A percentile compares a stretch with the other conserved stretches of the same genome.
Evolutionary conservation across 1,140 invertebrate genomes (phyloP).

Genomic region (Subanguina moxae): DNA sequence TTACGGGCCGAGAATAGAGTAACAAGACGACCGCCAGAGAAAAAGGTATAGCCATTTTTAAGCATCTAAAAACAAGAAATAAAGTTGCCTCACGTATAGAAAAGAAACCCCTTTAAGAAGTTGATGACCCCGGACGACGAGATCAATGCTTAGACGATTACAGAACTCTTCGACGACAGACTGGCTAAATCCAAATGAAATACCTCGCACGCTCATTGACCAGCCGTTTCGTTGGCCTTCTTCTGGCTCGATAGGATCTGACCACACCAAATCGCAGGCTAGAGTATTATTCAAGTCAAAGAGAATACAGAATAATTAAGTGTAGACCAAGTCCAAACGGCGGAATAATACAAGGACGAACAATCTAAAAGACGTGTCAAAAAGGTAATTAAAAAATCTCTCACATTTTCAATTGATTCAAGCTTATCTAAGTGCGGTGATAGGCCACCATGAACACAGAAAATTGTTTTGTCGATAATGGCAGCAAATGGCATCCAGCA

Average conservation of each 20-base stretch:
- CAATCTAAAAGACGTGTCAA: background rate
- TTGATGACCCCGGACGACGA: background rate
- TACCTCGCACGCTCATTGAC: background rate
- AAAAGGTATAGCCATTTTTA: background rate
- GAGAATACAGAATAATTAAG: too few species aligned
- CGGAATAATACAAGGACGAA: background rate
- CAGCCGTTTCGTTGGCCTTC: background rate
- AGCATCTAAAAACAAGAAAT: slow-evolving; percentile 2
- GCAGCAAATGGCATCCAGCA: background rate
- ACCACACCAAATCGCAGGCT: background rate
- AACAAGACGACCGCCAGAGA: background rate
- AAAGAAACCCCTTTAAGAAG: background rate
- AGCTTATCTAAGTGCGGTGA: background rate
- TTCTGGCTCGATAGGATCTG: background rate
- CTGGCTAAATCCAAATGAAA: background rate
- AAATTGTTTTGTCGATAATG: background rate
- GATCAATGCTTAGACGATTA: background rate
- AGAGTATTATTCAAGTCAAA: too few species aligned
- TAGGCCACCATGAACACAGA: background rate
- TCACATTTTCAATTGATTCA: background rate
- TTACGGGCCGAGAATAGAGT: background rate
- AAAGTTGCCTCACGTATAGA: too few species aligned
- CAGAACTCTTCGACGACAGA: background rate
- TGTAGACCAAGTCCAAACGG: too few species aligned
- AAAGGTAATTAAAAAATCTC: background rate